Base-by-base conservation (phyloP, 2,797 vertebrate species). In the Cirrhinus molitorella region DNA sequence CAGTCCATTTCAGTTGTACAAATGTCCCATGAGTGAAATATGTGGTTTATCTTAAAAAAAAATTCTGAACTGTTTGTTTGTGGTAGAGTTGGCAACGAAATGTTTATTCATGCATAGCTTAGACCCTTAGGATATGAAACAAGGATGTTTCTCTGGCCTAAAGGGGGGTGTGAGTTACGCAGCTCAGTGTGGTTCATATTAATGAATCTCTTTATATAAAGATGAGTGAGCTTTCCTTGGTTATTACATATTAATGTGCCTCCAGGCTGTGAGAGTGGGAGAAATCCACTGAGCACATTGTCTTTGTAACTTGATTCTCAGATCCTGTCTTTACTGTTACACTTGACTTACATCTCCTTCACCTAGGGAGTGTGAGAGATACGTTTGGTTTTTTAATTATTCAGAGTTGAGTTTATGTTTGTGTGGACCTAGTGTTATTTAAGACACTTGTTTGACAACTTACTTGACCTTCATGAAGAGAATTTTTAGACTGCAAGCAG, bases 211-310 rank as follows among this genome's bases (percentile, higher is more conserved):
- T 73, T 40, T 51, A 63, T 57, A 70, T 80, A 74, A 83, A 74
- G 45, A 79, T 40, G 76, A 75, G 70, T 59, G 70, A 70, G 78
- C 43, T 76, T 86, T 70, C 77, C 45, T 79, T 37, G 75, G 80
- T 68, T 66, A 67, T 74, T 86, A 74, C 81, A 86, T 80, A 83
- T 86, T 83, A 55, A 86, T 79, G 71, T 75, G 61, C 71, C 76
- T 70, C 40, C 70, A 68, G 81, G 76, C 70, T 83, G 40, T 79
- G 59, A 68, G 84, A 76, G 76, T 76, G 76, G 71, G 85, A 83
- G 80, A 73, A 79, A 79, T 86, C 80, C 68, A 72, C 85, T 66
- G 67, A 74, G 85, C 19, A 19, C 37, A 57, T 28, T 49, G 63
- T 66, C 84, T 79, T 51, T 85, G 59, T 49, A 68, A 59, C 55